Evolutionary conservation across 2,797 vertebrate genomes (phyloP).

Genomic region (Parambassis ranga): DNA sequence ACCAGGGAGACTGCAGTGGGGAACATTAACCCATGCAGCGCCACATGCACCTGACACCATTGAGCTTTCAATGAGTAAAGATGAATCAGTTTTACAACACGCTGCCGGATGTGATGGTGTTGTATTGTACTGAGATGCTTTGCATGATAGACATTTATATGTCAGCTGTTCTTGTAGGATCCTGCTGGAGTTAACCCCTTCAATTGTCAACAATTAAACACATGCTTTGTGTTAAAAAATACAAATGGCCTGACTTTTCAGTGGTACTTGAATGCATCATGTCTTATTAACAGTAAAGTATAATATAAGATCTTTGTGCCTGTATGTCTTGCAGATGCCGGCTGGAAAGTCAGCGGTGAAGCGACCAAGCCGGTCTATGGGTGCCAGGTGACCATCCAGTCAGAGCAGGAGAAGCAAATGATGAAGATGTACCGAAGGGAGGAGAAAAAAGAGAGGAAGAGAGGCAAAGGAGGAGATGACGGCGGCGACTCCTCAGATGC

Average conservation of each 20-base stretch:
- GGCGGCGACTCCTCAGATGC: conserved; percentile 82
- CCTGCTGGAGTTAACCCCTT: too few species aligned
- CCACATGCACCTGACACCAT: conserved; percentile 4
- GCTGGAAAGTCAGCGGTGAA: conserved; percentile 81
- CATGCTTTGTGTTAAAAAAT: too few species aligned
- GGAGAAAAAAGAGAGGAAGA: conserved; percentile 90
- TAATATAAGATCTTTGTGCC: background rate
- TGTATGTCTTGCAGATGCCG: conserved; percentile 76
- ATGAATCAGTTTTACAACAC: background rate
- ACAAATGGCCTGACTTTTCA: too few species aligned
- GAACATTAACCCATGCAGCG: conserved; percentile 56
- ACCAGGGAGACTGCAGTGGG: conserved; percentile 58
- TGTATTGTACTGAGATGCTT: too few species aligned
- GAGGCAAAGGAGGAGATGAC: conserved; percentile 89
- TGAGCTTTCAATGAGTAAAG: background rate
- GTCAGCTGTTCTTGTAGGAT: too few species aligned
- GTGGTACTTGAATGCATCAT: too few species aligned
- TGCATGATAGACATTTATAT: too few species aligned
- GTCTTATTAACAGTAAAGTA: too few species aligned
- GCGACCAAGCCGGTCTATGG: conserved; percentile 84
- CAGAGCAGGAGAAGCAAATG: conserved; percentile 94
- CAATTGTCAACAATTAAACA: too few species aligned
- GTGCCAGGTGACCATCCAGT: conserved; percentile 97
- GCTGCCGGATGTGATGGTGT: background rate
- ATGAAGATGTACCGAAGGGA: conserved; percentile 91